A percentile compares a stretch with the other conserved stretches of the same genome.
Conservation (phyloP, 2,888 invertebrate species). For the Spicauda simplicius region DNA sequence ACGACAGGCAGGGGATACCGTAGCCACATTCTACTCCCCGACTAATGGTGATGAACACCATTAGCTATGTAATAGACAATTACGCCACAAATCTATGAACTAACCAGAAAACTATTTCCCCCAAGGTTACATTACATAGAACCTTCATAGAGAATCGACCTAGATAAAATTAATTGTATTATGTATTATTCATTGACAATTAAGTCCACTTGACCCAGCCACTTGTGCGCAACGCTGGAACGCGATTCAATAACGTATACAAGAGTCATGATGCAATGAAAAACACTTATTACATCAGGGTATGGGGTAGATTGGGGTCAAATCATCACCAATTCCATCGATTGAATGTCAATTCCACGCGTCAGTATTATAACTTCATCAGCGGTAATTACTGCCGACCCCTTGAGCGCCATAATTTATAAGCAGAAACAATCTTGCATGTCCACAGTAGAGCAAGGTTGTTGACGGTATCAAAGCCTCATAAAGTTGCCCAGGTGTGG, state of each 20-base stretch:
- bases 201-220: conserved; percentile 18
- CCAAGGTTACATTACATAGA: neutral
- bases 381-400: conserved; percentile 11
- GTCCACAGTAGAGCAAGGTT: conserved; percentile 18
- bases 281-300: conserved; percentile 68
- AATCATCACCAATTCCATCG: conserved; percentile 39
- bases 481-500: neutral
- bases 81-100: neutral
- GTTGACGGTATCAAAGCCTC: neutral
- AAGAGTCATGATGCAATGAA: conserved; percentile 69
- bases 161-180: conserved; percentile 5
- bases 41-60: too few relatives aligned
- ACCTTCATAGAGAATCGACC: neutral
- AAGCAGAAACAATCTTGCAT: conserved; percentile 13
- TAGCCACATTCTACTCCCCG: too few relatives aligned
- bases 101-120: neutral
- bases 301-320: conserved; percentile 49
- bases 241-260: conserved; percentile 20
- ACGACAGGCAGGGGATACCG: too few relatives aligned
- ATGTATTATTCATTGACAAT: conserved; percentile 4
- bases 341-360: conserved; percentile 24
- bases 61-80: neutral
- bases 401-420: conserved; percentile 21
- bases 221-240: conserved; percentile 19
- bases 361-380: conserved; percentile 27